Evolutionary conservation across 2,888 invertebrate genomes (phyloP), one percentile per base, ranked within the genome.

Genomic region (Cephonodes hylas): DNA sequence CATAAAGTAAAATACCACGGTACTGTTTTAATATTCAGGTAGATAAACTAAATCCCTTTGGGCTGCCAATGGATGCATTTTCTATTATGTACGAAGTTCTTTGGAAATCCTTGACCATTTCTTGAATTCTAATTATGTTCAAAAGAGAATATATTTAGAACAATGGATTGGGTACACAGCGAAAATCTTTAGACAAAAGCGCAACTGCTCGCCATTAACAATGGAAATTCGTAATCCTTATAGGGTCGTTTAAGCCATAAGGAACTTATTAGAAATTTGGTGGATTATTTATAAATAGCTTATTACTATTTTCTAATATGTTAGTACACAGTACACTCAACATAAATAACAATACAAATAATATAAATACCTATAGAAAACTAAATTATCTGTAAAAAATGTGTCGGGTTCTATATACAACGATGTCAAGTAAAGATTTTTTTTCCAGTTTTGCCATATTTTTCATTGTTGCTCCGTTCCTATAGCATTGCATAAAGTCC

Each of bases 1-100:
- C 67, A 69, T 71, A 72, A 72, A 76, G 73, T 70, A 72, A 77
- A 76, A 75, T 66, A 73, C 72, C 73, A 75, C 69, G 71, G 59
- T 72, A 61, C 66, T 63, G 62, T 62, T 65, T 61, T 60, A 45
- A 60, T 18, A 62, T 57, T 69, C 75, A 75, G 76, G 75, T 76
- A 72, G 73, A 68, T 68, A 75, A 71, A 64, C 68, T 48, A 64
- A 61, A 56, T 64, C 66, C 62, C 46, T 62, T 62, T 69, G 64
- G 64, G n/a, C 57, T 22, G 38, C 22, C 46, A 27, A 59, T 46
- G 59, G 10, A 34, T 46, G 46, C n/a, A 38, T 48, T 59, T 38
- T n/a, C 59, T 46, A 59, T 59, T 59, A 48, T 59, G 22, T 59
- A 59, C 25, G 58, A 62, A 42, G 56, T 48, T n/a, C 45, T 48